These are phyloP conservation scores for Whitmania pigra DNA, from an alignment of 1,140 invertebrate genomes.

Conservation along the genomic window DNA sequence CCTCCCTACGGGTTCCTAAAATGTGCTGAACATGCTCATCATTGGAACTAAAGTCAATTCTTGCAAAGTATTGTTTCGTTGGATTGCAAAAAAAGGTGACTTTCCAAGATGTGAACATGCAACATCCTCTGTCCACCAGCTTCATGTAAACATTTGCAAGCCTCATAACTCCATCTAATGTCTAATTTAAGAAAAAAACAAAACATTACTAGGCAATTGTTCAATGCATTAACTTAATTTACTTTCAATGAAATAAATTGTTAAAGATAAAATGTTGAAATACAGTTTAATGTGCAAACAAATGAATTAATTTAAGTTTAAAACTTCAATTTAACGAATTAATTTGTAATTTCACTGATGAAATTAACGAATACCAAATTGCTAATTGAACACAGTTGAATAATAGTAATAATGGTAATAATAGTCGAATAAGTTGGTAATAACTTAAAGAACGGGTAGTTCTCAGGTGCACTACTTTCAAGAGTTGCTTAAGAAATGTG, in stretches of 20 bases:
- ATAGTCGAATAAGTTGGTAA: too few species aligned
- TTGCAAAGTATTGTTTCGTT: conserved; percentile 25
- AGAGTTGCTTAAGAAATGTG: not conserved
- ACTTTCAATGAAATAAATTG: too few species aligned
- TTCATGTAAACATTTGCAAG: conserved; percentile 32
- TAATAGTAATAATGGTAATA: too few species aligned
- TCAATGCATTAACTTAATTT: too few species aligned
- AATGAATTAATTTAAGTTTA: too few species aligned
- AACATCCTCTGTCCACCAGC: conserved; percentile 31
- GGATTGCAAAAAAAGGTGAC: conserved; percentile 31
- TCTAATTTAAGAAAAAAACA: conserved; percentile 28
- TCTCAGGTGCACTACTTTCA: not conserved
- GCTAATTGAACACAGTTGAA: too few species aligned
- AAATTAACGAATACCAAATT: too few species aligned
- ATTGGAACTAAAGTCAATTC: conserved; percentile 29
- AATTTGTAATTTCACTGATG: too few species aligned
- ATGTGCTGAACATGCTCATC: conserved; percentile 21
- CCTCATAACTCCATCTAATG: conserved; percentile 33
- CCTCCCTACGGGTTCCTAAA: not conserved
- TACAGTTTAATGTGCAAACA: too few species aligned
- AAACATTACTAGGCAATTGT: not conserved
- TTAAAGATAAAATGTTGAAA: too few species aligned
- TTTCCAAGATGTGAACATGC: conserved; percentile 33
- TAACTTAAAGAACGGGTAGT: too few species aligned
- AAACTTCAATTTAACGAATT: too few species aligned